A percentile compares a stretch with the other conserved stretches of the same genome.
phyloP scores from a whole-genome alignment of 2,113 vertebrate species.

The Mola mola region DNA sequence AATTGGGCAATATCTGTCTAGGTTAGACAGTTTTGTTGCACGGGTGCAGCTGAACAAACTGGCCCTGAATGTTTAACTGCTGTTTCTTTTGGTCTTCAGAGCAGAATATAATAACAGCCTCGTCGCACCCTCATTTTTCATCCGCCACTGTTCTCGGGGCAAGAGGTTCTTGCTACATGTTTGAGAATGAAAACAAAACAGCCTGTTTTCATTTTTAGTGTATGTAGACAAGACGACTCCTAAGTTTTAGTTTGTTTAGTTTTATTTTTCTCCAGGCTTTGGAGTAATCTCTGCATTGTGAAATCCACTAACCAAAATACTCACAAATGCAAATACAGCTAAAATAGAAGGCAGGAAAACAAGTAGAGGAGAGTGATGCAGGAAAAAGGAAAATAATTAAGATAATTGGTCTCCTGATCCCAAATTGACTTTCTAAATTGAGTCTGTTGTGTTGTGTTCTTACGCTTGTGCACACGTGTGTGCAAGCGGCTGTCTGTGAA shows the following conservation, averaged over 20 bases:
- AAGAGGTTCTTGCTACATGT: conserved; percentile 57
- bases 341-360: conserved; percentile 72
- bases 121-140: conserved; percentile 60
- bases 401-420: conserved; percentile 83
- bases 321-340: conserved; percentile 71
- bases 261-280: conserved; percentile 40
- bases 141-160: conserved; percentile 49
- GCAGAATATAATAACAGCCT: conserved; percentile 65
- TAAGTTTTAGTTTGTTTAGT: conserved; percentile 1
- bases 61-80: conserved; percentile 61
- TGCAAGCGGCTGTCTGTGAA: conserved; percentile 23
- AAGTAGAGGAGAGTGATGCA: conserved; percentile 57
- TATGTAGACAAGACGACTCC: conserved; percentile 40
- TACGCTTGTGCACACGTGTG: conserved; percentile 4
- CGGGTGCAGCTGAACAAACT: conserved; percentile 44
- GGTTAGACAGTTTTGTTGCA: conserved; percentile 52
- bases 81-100: conserved; percentile 61
- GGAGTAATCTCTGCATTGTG: conserved; percentile 65
- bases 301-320: conserved; percentile 65
- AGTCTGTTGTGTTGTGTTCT: conserved; percentile 55
- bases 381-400: conserved; percentile 77
- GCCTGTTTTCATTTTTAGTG: conserved; percentile 24
- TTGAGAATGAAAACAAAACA: conserved; percentile 62
- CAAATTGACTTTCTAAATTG: conserved; percentile 77
- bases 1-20: conserved; percentile 53